These are phyloP conservation scores for Lordiphosa collinella DNA, from an alignment of 1,140 invertebrate species.

Conservation along the genomic window DNA sequence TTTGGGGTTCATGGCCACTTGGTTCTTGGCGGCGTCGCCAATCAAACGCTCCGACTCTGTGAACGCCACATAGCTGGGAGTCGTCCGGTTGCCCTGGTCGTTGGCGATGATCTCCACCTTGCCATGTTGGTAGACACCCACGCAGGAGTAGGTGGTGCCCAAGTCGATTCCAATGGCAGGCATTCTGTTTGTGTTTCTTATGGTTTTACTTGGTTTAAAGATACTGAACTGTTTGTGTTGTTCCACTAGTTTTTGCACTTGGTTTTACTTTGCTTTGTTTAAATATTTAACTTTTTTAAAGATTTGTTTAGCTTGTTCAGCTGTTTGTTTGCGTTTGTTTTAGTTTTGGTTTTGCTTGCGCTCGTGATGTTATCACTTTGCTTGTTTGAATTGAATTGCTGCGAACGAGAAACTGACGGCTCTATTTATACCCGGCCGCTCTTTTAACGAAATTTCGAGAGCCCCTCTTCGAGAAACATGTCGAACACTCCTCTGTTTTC, in stretches of 20 bases:
- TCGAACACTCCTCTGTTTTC: constrained; percentile 3
- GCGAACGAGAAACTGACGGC: constrained; percentile 29
- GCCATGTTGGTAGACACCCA: constrained; percentile 90
- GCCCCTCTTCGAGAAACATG: constrained; percentile 35
- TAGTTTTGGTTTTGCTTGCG: constrained; percentile 29
- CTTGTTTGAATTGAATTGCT: constrained; percentile 57
- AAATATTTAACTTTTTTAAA: constrained; percentile 2
- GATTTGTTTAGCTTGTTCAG: constrained; percentile 32
- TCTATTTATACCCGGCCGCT: constrained; percentile 55
- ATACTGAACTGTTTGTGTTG: neutral
- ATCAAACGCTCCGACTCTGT: constrained; percentile 97
- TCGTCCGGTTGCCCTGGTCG: constrained; percentile 97
- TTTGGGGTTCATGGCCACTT: constrained; percentile 74
- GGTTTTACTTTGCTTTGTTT: constrained; percentile 1
- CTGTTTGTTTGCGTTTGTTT: constrained; percentile 15
- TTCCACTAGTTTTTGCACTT: neutral
- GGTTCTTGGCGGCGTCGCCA: constrained; percentile 93
- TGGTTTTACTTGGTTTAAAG: neutral
- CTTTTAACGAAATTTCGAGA: constrained; percentile 49
- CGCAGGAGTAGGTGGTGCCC: constrained; percentile 89
- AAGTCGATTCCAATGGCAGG: constrained; percentile 88
- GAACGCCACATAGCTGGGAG: constrained; percentile 97
- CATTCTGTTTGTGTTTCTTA: constrained; percentile 47
- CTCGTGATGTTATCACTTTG: constrained; percentile 56
- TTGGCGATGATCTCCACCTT: constrained; percentile 96